These are phyloP conservation scores for Megaceryle torquata DNA, from an alignment of 2,113 vertebrate genomes.

Conservation along the genomic window DNA sequence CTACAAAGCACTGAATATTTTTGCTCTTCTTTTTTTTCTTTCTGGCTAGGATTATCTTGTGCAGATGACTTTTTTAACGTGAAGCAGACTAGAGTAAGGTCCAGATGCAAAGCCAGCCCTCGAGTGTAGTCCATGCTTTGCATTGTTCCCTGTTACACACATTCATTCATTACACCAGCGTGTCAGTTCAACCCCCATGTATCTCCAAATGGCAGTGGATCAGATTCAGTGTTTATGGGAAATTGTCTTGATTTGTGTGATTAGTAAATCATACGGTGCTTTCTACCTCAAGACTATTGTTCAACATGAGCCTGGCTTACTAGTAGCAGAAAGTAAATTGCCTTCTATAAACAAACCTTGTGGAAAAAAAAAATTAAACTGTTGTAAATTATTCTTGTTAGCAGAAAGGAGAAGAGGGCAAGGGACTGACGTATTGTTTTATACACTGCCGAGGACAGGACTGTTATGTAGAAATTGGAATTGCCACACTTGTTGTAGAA, in stretches of 20 bases:
- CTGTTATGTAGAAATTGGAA: not conserved
- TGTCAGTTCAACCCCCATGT: not conserved
- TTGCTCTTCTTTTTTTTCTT: not conserved
- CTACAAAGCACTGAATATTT: not conserved
- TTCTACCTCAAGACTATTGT: not conserved
- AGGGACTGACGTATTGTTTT: not conserved
- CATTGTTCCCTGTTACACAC: not conserved
- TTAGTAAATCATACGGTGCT: not conserved
- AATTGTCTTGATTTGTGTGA: not conserved
- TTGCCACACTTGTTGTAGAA: constrained; percentile 3
- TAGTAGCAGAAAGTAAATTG: not conserved
- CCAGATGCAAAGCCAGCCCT: not conserved
- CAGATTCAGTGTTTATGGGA: not conserved
- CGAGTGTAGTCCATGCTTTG: not conserved
- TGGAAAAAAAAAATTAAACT: not conserved
- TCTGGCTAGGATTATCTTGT: not conserved
- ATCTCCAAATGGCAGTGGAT: not conserved
- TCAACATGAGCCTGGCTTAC: not conserved
- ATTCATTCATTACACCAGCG: not conserved
- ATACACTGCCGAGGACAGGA: not conserved
- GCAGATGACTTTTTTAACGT: not conserved
- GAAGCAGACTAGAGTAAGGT: not conserved
- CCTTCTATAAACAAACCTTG: not conserved
- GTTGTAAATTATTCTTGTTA: not conserved
- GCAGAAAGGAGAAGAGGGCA: not conserved